Conservation (phyloP, 2,888 invertebrate species). For the Ectropis crepuscularia region DNA sequence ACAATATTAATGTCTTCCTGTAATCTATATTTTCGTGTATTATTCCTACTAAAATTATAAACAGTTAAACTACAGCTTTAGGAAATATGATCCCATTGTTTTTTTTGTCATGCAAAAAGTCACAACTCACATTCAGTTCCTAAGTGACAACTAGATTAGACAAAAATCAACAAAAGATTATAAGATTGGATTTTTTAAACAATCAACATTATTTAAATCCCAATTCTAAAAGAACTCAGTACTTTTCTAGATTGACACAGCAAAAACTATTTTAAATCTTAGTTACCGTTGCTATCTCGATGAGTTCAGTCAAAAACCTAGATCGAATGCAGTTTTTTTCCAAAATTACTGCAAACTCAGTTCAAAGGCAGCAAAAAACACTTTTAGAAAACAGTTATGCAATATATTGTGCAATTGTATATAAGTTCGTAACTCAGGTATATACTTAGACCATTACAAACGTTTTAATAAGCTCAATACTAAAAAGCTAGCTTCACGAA, state of each 20-base stretch:
- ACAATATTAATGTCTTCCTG: too few species aligned
- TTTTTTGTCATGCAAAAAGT: too few species aligned
- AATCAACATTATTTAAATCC: background rate
- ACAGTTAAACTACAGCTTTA: too few species aligned
- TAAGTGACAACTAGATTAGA: too few species aligned
- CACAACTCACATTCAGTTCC: too few species aligned
- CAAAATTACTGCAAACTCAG: conserved; percentile 11
- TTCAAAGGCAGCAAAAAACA: conserved; percentile 17
- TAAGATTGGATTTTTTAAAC: background rate
- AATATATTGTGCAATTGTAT: background rate
- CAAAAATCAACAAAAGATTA: background rate
- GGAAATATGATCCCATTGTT: too few species aligned
- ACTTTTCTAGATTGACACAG: background rate
- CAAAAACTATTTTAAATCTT: conserved; percentile 14
- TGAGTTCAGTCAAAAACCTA: conserved; percentile 3
- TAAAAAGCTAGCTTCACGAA: conserved; percentile 50
- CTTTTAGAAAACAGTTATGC: conserved; percentile 8
- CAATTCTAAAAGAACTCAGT: background rate
- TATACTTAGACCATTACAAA: conserved; percentile 51
- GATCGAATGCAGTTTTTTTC: background rate
- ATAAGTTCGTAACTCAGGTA: conserved; percentile 14
- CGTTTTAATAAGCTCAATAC: conserved; percentile 58
- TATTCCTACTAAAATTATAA: too few species aligned
- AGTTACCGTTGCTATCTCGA: background rate
- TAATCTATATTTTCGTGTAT: too few species aligned